Conservation (phyloP, 2,797 vertebrate genomes). For the Mormyrops attenuatus region DNA sequence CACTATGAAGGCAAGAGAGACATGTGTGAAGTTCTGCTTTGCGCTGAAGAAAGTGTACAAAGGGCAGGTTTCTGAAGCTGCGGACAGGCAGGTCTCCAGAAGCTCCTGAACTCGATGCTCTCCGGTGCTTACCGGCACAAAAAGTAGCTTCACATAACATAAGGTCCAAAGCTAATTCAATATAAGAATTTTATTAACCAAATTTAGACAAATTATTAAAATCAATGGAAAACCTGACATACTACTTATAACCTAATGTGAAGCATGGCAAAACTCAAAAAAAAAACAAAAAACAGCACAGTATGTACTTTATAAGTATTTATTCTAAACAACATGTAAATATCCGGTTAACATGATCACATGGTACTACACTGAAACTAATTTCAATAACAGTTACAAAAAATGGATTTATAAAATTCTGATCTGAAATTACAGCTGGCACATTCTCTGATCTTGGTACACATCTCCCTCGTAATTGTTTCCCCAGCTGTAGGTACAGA, state of each 20-base stretch:
- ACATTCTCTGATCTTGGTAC: not conserved
- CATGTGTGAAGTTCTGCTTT: not conserved
- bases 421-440: not conserved
- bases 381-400: not conserved
- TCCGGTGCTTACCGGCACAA: not conserved
- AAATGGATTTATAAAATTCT: not conserved
- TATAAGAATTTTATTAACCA: slow-evolving; percentile 10
- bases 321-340: slow-evolving; percentile 6
- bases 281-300: not conserved
- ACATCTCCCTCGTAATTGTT: not conserved
- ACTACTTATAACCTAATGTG: not conserved
- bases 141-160: not conserved
- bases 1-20: not conserved
- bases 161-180: not conserved
- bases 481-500: not conserved
- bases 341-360: not conserved
- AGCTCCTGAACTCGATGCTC: not conserved
- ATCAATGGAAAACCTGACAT: not conserved
- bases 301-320: slow-evolving; percentile 4
- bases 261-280: not conserved
- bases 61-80: not conserved
- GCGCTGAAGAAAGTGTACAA: not conserved
- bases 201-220: not conserved
- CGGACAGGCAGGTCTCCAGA: not conserved
- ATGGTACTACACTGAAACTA: not conserved